Evolutionary conservation across 2,113 vertebrate species (phyloP).

Genomic region (Caloenas nicobarica): DNA sequence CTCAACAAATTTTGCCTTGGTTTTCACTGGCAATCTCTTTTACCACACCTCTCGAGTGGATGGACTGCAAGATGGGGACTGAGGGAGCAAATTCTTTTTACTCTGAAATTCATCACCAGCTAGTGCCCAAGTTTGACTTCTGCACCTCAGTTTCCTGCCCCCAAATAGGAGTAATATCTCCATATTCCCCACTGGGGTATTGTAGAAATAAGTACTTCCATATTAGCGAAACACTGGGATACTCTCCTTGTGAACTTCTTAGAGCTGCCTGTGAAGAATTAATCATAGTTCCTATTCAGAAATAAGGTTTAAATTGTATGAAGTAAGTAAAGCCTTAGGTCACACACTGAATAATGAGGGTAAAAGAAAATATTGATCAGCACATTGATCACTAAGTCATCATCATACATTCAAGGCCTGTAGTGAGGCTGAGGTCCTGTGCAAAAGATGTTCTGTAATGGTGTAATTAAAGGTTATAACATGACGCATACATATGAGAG

Average conservation of each 20-base stretch:
- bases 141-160: neutral
- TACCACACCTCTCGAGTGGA: too few species aligned
- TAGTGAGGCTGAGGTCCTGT: neutral
- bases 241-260: neutral
- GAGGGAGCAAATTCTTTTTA: neutral
- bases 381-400: conserved; percentile 33
- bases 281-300: neutral
- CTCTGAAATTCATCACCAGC: neutral
- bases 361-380: conserved; percentile 46
- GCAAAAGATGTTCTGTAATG: neutral
- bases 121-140: neutral
- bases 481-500: neutral
- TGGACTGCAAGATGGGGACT: neutral
- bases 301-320: neutral
- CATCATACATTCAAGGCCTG: neutral
- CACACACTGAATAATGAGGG: conserved; percentile 13
- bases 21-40: too few species aligned
- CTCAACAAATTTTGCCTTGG: too few species aligned
- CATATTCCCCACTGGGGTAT: neutral
- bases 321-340: neutral
- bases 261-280: neutral
- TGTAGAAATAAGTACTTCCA: neutral
- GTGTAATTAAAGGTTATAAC: conserved; percentile 25
- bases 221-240: neutral
- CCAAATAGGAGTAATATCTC: neutral